Percentiles rank a stretch among this genome's conserved stretches.
Evolutionary conservation across 2,888 invertebrate species (phyloP).

Genomic region (Nomada ferruginata): DNA sequence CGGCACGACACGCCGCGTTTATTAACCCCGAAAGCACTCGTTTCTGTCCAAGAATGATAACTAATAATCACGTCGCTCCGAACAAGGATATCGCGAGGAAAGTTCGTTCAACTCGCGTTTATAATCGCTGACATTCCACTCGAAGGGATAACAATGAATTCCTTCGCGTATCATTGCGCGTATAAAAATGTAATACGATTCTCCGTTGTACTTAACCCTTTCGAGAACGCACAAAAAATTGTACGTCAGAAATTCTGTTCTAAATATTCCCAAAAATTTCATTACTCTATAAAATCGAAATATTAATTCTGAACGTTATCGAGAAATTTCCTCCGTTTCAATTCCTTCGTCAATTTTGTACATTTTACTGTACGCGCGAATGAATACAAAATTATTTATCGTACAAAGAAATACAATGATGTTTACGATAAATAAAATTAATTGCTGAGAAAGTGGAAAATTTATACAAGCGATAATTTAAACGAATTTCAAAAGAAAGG

Average conservation of each 20-base stretch:
- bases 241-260: neutral
- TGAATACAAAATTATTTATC: too few relatives aligned
- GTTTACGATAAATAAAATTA: too few relatives aligned
- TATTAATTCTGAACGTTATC: too few relatives aligned
- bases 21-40: slow-evolving; percentile 38
- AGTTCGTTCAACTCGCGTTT: neutral
- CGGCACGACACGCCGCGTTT: slow-evolving; percentile 41
- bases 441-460: neutral
- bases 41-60: slow-evolving; percentile 20
- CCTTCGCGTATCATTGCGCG: neutral
- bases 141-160: neutral
- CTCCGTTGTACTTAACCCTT: neutral
- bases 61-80: slow-evolving; percentile 22
- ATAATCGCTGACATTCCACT: neutral
- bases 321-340: too few relatives aligned
- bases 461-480: too few relatives aligned
- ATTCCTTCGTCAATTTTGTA: too few relatives aligned
- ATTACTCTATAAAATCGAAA: neutral
- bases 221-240: neutral
- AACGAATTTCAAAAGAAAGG: too few relatives aligned
- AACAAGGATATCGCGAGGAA: neutral
- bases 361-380: too few relatives aligned
- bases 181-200: too few relatives aligned
- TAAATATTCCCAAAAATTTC: neutral
- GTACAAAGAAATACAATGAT: too few relatives aligned